Base-by-base conservation (phyloP, 2,888 invertebrate genomes). In the Limnephilus auricula region DNA sequence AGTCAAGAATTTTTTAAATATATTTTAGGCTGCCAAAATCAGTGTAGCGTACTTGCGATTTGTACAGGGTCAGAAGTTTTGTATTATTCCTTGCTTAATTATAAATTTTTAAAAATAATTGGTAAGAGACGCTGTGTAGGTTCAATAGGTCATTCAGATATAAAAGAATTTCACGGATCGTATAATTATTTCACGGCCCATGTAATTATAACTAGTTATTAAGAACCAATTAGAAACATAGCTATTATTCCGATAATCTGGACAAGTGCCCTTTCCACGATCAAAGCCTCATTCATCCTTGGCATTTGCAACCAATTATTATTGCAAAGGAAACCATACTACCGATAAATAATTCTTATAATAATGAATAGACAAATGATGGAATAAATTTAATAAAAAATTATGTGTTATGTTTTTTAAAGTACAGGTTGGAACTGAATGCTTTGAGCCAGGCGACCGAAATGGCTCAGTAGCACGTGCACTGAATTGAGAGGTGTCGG, bases 231-330 rank as follows among this genome's bases (percentile, higher is more conserved):
- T 65, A 65, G n/a, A 65, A 65, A n/a, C 65, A 65, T 25, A 9
- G 65, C 6, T 18, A 65, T n/a, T 25, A 65, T 65, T 65, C 65
- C 9, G 25, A 65, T 65, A 65, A 65, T 65, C 65, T 65, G 65
- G 65, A 65, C 65, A 65, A 65, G 65, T 65, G 65, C 65, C 65
- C 65, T 65, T 65, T 65, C 65, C n/a, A n/a, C 65, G n/a, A 65
- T 65, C 65, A 65, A 65, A 65, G 65, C 65, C 65, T 25, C 65
- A 65, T 65, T n/a, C 65, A 65, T 65, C 65, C 65, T 65, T 65
- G 65, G n/a, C 65, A 65, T 65, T 65, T 65, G 0, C n/a, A 65
- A 65, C 65, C 65, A 65, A 65, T 65, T 65, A 65, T 65, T 65
- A 65, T 65, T 65, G 65, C 65, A 65, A 65, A 65, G 65, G 25